A percentile compares a stretch with the other conserved stretches of the same genome.
Conservation (phyloP, 1,140 invertebrate genomes). For the Cotesia glomerata region DNA sequence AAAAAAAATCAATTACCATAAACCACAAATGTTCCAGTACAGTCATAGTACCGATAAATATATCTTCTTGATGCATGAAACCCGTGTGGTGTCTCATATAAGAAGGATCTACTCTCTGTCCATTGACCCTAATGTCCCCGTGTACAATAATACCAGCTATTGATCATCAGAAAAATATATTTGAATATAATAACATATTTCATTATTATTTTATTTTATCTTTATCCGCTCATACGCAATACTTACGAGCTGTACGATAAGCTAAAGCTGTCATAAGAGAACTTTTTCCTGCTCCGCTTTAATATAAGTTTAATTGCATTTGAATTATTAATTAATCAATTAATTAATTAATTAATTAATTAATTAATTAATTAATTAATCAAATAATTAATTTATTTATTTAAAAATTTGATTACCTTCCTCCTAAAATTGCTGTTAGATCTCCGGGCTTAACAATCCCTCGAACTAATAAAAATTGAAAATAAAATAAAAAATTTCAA, state of each 20-base stretch:
- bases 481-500: slow-evolving; percentile 38
- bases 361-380: too few species aligned
- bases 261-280: slow-evolving; percentile 91
- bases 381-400: too few species aligned
- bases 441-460: slow-evolving; percentile 82
- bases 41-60: slow-evolving; percentile 86
- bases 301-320: background rate
- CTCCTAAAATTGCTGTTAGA: slow-evolving; percentile 88
- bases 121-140: slow-evolving; percentile 80
- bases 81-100: slow-evolving; percentile 85
- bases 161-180: slow-evolving; percentile 32
- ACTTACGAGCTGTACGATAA: slow-evolving; percentile 73
- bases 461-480: slow-evolving; percentile 62
- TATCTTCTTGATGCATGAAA: slow-evolving; percentile 93
- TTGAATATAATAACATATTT: background rate
- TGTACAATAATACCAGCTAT: slow-evolving; percentile 72
- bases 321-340: slow-evolving; percentile 33
- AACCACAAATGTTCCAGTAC: slow-evolving; percentile 89
- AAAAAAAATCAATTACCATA: slow-evolving; percentile 69
- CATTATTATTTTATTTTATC: background rate
- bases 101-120: slow-evolving; percentile 66
- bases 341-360: slow-evolving; percentile 29
- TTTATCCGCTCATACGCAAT: slow-evolving; percentile 1
- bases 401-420: slow-evolving; percentile 68
- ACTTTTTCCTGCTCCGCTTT: slow-evolving; percentile 93